Evolutionary conservation across 2,888 invertebrate species (phyloP), one percentile per base, ranked within the genome.

Genomic region (Leptinotarsa peninsularis): DNA sequence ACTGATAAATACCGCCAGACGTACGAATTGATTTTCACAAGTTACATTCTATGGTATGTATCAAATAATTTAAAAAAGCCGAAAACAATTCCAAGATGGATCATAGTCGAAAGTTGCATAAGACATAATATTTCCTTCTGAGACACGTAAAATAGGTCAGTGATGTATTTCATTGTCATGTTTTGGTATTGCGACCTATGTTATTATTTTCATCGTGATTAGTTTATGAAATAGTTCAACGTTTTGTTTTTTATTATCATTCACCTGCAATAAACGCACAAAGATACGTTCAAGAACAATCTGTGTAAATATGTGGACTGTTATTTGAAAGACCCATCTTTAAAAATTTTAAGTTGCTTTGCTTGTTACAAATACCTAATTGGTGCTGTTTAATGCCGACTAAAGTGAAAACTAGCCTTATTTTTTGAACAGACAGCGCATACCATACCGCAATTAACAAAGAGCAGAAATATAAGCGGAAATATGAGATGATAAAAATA

Each of bases 131-230:
- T 58, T 58, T 15, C 13, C 2, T 58, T 58, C 23, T 15, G 18
- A 14, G 21, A 23, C 58, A 58, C 58, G 58, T 58, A 23, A 58
- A 58, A 58, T 58, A 14, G 58, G 58, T 58, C 58, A 58, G 23
- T 23, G 4, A 58, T 58, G 5, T 15, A 58, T 58, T 58, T 58
- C 58, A 58, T 58, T 58, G 58, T 23, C 58, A 58, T 58, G 23
- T 58, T 18, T 21, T 58, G 58, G 18, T 15, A 58, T 58, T 58
- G 58, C 58, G 21, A 23, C 13, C 58, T 23, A 23, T 58, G 58
- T 58, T 58, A 58, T 58, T 58, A 58, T 58, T 58, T 58, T 14
- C 23, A 58, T 58, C 58, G 58, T 58, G 58, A 58, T 58, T 58
- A 27, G 58, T 21, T 58, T 58, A 58, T 27, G 58, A 58, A 23